phyloP scores from a whole-genome alignment of 2,888 invertebrate species.

The Laspeyria flexula region DNA sequence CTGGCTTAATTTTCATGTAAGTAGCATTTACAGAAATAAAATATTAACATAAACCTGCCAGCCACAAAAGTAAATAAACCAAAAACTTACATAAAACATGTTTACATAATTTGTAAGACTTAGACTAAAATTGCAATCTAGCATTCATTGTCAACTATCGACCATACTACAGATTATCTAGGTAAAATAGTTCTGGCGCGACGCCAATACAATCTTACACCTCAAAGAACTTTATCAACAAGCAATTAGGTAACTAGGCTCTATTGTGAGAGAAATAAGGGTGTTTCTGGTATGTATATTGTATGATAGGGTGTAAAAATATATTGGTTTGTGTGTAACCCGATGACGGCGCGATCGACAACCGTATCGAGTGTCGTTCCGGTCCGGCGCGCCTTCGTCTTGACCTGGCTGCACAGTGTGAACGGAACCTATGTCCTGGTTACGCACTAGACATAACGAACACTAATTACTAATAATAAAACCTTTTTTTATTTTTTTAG shows the following conservation, averaged over 20 bases:
- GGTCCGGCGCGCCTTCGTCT: conserved; percentile 60
- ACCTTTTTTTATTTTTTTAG: no score
- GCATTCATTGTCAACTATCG: conserved; percentile 52
- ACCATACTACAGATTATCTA: conserved; percentile 57
- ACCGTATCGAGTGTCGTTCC: conserved; percentile 75
- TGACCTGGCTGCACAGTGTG: conserved; percentile 57
- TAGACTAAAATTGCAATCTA: conserved; percentile 27
- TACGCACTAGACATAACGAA: conserved; percentile 39
- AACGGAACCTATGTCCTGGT: conserved; percentile 67
- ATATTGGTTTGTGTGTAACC: conserved; percentile 58
- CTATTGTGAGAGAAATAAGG: conserved; percentile 27
- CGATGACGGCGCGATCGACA: conserved; percentile 64
- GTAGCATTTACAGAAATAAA: no score
- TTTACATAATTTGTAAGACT: neutral
- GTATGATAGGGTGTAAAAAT: conserved; percentile 14
- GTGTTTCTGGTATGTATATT: conserved; percentile 23
- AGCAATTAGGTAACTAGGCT: conserved; percentile 3
- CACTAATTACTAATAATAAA: no score
- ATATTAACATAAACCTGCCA: no score
- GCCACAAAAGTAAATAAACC: neutral
- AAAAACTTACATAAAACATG: neutral
- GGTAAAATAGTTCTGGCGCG: conserved; percentile 59
- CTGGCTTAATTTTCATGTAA: no score
- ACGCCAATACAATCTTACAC: conserved; percentile 53
- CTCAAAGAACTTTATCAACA: conserved; percentile 26